A percentile compares a stretch with the other conserved stretches of the same genome.
These are phyloP conservation scores for Tholera decimalis DNA, from an alignment of 2,888 invertebrate species.

Conservation along the genomic window DNA sequence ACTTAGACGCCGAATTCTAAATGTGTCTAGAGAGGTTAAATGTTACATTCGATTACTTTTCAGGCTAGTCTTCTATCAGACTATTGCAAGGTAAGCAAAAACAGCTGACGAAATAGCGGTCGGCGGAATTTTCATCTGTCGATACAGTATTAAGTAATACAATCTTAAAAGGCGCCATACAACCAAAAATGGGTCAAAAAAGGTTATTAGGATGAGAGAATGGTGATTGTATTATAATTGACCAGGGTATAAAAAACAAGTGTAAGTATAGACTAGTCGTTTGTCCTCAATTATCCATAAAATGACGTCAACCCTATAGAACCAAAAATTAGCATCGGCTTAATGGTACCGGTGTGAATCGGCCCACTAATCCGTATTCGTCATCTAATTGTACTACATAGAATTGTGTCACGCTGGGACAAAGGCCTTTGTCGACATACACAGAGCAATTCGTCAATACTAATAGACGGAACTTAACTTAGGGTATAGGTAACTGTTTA, in stretches of 20 bases:
- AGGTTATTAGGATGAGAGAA: background rate
- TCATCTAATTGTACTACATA: conserved; percentile 59
- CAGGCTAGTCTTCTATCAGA: no score
- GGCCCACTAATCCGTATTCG: conserved; percentile 41
- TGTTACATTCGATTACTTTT: no score
- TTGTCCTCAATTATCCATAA: conserved; percentile 17
- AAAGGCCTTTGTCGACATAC: conserved; percentile 53
- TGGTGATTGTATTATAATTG: conserved; percentile 33
- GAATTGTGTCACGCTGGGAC: conserved; percentile 50
- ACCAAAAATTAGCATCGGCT: conserved; percentile 21
- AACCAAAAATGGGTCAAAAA: background rate
- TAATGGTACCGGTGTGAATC: conserved; percentile 47
- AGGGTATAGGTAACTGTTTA: background rate
- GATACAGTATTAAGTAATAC: no score
- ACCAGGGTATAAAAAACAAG: conserved; percentile 2
- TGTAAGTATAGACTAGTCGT: background rate
- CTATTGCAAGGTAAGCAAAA: no score
- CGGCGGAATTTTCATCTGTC: no score
- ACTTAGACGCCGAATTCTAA: no score
- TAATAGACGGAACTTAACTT: conserved; percentile 13
- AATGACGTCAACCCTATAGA: conserved; percentile 29
- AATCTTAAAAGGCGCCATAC: background rate
- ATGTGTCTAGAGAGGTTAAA: no score
- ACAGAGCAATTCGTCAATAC: conserved; percentile 32
- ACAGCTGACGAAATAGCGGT: no score